Conservation (phyloP, 2,888 invertebrate species). For the Ochlodes sylvanus region DNA sequence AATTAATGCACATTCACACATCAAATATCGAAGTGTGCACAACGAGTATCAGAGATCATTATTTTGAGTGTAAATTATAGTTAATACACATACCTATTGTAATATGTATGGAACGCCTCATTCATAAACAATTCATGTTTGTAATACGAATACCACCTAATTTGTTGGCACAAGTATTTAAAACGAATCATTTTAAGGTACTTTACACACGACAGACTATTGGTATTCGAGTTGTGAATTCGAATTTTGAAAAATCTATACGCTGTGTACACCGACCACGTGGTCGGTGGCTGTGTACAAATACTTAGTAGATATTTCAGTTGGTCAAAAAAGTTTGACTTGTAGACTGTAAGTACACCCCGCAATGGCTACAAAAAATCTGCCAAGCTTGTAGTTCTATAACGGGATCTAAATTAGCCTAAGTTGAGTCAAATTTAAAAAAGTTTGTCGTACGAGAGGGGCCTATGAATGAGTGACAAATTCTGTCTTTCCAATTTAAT, state of each 20-base stretch:
- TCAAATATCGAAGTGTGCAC: conserved; percentile 53
- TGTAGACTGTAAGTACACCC: too few relatives aligned
- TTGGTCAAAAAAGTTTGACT: too few relatives aligned
- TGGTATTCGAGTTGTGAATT: neutral
- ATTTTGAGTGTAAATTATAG: conserved; percentile 48
- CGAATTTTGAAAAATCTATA: too few relatives aligned
- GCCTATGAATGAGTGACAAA: neutral
- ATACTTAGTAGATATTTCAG: too few relatives aligned
- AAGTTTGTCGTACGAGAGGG: conserved; percentile 2
- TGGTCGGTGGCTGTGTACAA: too few relatives aligned
- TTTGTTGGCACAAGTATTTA: conserved; percentile 16
- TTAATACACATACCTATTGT: conserved; percentile 43
- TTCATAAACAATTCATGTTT: conserved; percentile 41
- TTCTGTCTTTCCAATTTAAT: neutral
- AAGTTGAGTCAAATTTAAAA: neutral
- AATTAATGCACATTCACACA: conserved; percentile 62
- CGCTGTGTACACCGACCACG: too few relatives aligned
- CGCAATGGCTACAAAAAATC: too few relatives aligned
- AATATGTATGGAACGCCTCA: conserved; percentile 8
- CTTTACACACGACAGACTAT: neutral
- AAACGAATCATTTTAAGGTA: neutral
- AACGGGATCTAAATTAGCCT: too few relatives aligned
- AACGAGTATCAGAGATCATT: conserved; percentile 57
- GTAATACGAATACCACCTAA: neutral
- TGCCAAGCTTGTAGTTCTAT: too few relatives aligned